phyloP scores from a whole-genome alignment of 2,797 vertebrate species.

The Pampus argenteus region DNA sequence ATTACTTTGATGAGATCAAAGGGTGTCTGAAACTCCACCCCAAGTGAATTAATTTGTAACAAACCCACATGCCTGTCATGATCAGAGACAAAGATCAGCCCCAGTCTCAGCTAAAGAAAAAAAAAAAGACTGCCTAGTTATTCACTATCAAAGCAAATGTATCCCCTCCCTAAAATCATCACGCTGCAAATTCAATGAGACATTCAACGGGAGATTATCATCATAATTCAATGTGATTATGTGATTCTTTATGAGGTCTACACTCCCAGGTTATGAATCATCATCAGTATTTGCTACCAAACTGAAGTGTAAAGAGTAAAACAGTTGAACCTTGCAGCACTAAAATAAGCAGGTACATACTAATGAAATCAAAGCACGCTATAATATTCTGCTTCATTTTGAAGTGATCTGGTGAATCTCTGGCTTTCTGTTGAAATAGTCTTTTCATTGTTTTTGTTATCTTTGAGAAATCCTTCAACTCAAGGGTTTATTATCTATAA shows the following conservation, averaged over 20 bases:
- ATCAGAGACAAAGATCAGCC: background rate
- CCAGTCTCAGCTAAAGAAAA: background rate
- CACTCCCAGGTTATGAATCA: constrained; percentile 17
- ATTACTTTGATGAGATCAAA: constrained; percentile 12
- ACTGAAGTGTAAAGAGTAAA: constrained; percentile 20
- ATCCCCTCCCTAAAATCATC: background rate
- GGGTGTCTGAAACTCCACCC: background rate
- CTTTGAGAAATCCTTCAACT: constrained; percentile 36
- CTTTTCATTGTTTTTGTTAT: constrained; percentile 44
- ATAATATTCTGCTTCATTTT: no score
- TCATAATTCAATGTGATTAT: constrained; percentile 19
- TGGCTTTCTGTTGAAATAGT: constrained; percentile 9
- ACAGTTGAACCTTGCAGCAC: constrained; percentile 37
- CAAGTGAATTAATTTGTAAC: constrained; percentile 12
- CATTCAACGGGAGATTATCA: constrained; percentile 3
- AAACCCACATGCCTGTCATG: background rate
- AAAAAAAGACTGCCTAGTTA: background rate
- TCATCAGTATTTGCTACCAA: constrained; percentile 33
- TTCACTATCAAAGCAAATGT: background rate
- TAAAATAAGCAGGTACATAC: constrained; percentile 14
- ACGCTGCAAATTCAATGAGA: constrained; percentile 30
- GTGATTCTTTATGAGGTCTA: constrained; percentile 8
- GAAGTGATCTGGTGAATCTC: background rate
- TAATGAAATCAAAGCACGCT: background rate
- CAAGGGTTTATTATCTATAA: constrained; percentile 63